Evolutionary conservation across 2,113 vertebrate genomes (phyloP), one percentile per base, ranked within the genome.

Genomic region (Syrmaticus mikado): DNA sequence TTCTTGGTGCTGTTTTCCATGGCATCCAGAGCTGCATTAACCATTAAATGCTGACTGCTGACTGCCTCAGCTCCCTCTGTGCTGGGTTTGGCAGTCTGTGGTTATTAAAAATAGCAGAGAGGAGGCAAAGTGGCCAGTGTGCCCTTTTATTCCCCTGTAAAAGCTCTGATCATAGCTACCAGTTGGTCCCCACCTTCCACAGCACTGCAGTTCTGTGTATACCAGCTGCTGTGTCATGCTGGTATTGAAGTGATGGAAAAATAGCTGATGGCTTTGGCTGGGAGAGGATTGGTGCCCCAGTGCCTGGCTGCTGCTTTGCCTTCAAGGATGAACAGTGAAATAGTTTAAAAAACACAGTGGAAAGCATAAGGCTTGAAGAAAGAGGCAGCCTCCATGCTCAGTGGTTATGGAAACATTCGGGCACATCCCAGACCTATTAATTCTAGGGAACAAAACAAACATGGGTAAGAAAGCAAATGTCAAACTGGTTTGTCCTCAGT

Each of bases 371-470:
- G 20, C 32, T 90, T 66, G n/a, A 22, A 45, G 34, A 58, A 77
- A 34, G 46, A 57, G 71, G 25, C 13, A 41, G 13, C n/a, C 41
- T 58, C 48, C 48, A 13, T 50, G 21, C 48, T 60, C 57, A 21
- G 77, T 28, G 74, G n/a, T 65, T 87, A 6, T 93, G 83, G 90
- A 79, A 65, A 40, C 53, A 41, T 41, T 95, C 12, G 25, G 48
- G 16, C 78, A 73, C 84, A 84, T 82, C 89, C 94, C 78, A 55
- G 5, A 52, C 17, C 66, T 75, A 27, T 87, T 87, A 75, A 66
- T 45, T 70, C 18, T 52, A 46, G 64, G 60, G 79, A 82, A 87
- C 82, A 85, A 87, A 92, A 91, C 67, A 94, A 87, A 89, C 65
- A 16, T 0, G 46, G 32, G n/a, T 67, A 53, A 46, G 84, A 76